Percentiles rank a stretch among this genome's conserved stretches.
Conservation (phyloP, 2,797 vertebrate species). For the Cercopithecus hamlyni region DNA sequence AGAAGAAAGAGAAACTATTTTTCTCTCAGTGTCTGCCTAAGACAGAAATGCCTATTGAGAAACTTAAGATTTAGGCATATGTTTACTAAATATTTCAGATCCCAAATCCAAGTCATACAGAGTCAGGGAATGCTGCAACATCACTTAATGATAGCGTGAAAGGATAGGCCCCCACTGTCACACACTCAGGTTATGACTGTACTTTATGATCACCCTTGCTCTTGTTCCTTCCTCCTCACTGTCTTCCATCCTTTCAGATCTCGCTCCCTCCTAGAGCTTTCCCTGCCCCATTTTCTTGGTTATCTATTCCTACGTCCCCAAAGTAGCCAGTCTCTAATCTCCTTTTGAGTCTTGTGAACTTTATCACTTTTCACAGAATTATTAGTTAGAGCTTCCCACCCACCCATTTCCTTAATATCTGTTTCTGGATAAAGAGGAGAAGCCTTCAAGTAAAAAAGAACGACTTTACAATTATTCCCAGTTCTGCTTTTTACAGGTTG, state of each 20-base stretch:
- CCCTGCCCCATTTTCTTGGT: background rate
- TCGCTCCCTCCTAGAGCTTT: background rate
- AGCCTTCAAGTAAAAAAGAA: background rate
- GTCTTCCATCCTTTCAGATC: background rate
- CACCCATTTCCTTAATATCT: background rate
- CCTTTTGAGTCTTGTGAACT: background rate
- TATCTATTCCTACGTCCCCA: too few species aligned
- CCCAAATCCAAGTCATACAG: background rate
- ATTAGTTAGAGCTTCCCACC: fast-evolving
- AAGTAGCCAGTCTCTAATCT: background rate
- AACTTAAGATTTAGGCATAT: background rate
- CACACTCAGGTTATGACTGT: background rate
- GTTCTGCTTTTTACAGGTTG: background rate
- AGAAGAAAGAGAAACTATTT: background rate
- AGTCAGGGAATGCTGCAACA: background rate
- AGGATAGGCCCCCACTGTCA: background rate
- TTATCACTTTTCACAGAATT: too few species aligned
- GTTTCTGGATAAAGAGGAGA: background rate
- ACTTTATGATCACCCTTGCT: background rate
- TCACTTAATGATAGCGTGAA: background rate
- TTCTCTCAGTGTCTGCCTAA: background rate
- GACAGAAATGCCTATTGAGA: background rate
- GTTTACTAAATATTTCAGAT: background rate
- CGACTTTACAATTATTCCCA: background rate
- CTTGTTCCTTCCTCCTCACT: background rate